Percentiles rank a stretch among this genome's conserved stretches.
These are phyloP conservation scores for Scolanthus callimorphus DNA, from an alignment of 92 coral and sea anemone genomes.

Conservation along the genomic window DNA sequence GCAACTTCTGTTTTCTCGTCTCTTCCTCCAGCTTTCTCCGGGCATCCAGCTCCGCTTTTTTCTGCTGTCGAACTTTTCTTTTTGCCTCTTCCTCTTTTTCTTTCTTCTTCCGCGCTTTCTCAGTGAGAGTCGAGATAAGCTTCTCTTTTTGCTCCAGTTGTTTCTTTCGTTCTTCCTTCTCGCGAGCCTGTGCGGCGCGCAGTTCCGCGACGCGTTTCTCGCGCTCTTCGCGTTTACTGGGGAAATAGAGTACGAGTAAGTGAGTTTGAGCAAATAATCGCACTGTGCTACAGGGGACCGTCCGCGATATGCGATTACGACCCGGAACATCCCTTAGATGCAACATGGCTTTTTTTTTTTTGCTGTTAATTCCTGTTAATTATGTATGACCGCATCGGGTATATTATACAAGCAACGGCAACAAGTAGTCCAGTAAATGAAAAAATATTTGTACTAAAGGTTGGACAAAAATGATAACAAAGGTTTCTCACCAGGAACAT, in stretches of 20 bases:
- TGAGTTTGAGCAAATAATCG: too few species aligned
- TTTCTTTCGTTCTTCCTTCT: constrained; percentile 65
- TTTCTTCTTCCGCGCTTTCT: constrained; percentile 68
- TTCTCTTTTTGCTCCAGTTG: constrained; percentile 70
- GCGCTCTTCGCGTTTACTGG: constrained; percentile 82
- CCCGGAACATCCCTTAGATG: too few species aligned
- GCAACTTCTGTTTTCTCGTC: constrained; percentile 41
- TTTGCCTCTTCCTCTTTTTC: constrained; percentile 87
- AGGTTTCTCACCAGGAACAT: too few species aligned
- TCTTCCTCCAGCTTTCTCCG: constrained; percentile 81
- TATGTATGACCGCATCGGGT: not conserved
- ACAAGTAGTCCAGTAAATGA: too few species aligned
- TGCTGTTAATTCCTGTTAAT: too few species aligned
- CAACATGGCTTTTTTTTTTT: too few species aligned
- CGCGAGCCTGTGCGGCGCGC: constrained; percentile 75
- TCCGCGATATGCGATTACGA: too few species aligned
- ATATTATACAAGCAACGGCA: too few species aligned
- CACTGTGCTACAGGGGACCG: too few species aligned
- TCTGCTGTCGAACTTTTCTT: constrained; percentile 69
- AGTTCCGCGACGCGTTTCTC: constrained; percentile 81
- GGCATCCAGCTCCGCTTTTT: constrained; percentile 79
- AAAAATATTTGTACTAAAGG: too few species aligned
- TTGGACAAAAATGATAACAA: too few species aligned
- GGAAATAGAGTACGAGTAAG: not conserved
- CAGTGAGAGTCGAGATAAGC: constrained; percentile 51